Evolutionary conservation across 2,797 vertebrate genomes (phyloP), one percentile per base, ranked within the genome.

Genomic region (Lophius americanus): DNA sequence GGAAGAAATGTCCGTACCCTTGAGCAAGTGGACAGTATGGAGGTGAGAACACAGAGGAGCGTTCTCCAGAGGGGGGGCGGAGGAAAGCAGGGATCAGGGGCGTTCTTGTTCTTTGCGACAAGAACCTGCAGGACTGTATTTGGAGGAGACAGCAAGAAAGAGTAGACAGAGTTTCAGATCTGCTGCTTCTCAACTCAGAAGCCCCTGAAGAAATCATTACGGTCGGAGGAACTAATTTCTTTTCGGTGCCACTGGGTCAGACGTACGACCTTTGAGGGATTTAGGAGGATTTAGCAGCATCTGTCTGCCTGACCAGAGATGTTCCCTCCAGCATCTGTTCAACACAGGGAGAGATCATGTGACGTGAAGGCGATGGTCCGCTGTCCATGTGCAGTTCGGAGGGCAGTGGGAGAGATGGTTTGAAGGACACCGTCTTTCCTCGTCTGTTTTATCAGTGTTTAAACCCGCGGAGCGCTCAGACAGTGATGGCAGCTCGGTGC

Each of bases 101-200:
- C 85, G 60, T 83, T 81, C 66, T 85, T 87, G 84, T 92, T 91
- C 83, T 91, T 91, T 90, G 79, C 76, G 89, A 91, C 71, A 51
- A 14, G 75, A 85, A 75, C 84, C 81, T 83, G 74, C 79, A 66
- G 73, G 76, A 80, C 75, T 74, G 73, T 73, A 75, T 76, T 78
- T 58, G 63, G 73, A 77, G 69, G 70, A 79, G 70, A 71, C 76
- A 79, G 76, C 47, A 42, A 67, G 63, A 43, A 73, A 78, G 76
- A 73, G 70, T 61, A 44, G 52, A 70, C 53, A 68, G 63, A 75
- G 56, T 60, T 73, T 81, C 78, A 72, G 73, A 73, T 70, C 42
- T 37, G 69, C 83, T 83, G 65, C 73, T 50, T 77, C 81, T 71
- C 63, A 52, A 73, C 81, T 82, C 60, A 58, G 71, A 79, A 68